Base-by-base conservation (phyloP, 1,140 invertebrate genomes). In the Euwallacea fornicatus region DNA sequence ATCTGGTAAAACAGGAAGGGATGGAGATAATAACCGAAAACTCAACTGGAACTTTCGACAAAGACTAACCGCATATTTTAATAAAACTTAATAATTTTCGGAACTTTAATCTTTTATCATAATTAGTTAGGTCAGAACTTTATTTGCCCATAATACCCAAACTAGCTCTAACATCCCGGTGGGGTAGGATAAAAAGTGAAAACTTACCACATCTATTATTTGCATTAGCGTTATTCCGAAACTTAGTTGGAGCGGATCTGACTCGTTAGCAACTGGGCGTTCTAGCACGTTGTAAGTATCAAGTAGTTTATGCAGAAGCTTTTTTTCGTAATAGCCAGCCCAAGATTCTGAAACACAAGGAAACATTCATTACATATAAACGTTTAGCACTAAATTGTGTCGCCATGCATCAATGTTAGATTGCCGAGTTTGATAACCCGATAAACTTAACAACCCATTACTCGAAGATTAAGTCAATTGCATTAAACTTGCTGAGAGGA, bases 171-270 rank as follows among this genome's bases (percentile, higher is more conserved):
- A 67, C 47, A 15, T 67, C 47, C 42, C 58, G 44, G 42, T 46
- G 56, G 55, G 56, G 15, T 46, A 59, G 33, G 42, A 59, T 47
- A 65, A 54, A 65, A 64, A 44, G 47, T 70, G 11, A 47, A 50
- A 64, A 91, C 93, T 90, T 89, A 99, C 98, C 90, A 99, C 97
- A 87, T 99, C 98, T 84, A 99, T 99, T 83, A 99, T 98, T 89
- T 99, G 98, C 91, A 98, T 98, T 81, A 99, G 90, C 79, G 95
- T 97, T 83, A 99, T 90, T 81, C 96, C 96, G 86, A 99, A 97
- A 84, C 90, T 95, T 83, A 99, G 93, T 85, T 93, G 89, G 78
- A 99, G 90, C 78, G 96, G 93, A 81, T 98, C 93, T 78, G 93
- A 94, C 88, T 98, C 96, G 87, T 98, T 98, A 80, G 91, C 90